These are phyloP conservation scores for Melanotaenia maccullochi DNA, from an alignment of 2,797 vertebrate genomes.

Conservation along the genomic window DNA sequence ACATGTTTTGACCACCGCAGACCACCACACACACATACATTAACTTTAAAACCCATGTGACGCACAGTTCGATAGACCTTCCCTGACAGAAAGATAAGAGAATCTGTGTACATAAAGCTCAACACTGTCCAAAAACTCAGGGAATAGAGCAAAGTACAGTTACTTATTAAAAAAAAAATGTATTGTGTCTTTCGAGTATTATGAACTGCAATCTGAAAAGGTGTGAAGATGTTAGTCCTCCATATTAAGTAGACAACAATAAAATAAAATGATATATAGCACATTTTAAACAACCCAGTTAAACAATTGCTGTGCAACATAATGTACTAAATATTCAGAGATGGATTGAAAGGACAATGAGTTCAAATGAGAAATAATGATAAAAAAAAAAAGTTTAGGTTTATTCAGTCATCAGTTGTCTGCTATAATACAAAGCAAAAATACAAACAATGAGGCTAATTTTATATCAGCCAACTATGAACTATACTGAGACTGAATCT, in stretches of 20 bases:
- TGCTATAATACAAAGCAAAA: too few species aligned
- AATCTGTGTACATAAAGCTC: not conserved
- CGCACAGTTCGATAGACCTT: constrained; percentile 24
- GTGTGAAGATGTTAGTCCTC: not conserved
- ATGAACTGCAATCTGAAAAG: not conserved
- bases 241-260: not conserved
- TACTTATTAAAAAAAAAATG: not conserved
- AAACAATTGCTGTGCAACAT: too few species aligned
- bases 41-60: not conserved
- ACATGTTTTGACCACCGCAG: not conserved
- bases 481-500: too few species aligned
- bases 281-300: too few species aligned
- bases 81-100: constrained; percentile 39
- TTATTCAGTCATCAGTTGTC: too few species aligned
- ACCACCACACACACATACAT: constrained; percentile 1
- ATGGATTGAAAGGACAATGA: too few species aligned
- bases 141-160: constrained; percentile 25
- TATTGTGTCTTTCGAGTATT: not conserved
- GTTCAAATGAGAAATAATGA: too few species aligned
- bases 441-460: too few species aligned
- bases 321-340: too few species aligned
- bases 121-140: not conserved
- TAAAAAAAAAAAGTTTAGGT: too few species aligned
- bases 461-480: too few species aligned
- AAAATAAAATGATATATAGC: too few species aligned